Percentiles rank a stretch among this genome's conserved stretches.
phyloP scores from a whole-genome alignment of 2,113 vertebrate genomes.

The Colinus virginianus region DNA sequence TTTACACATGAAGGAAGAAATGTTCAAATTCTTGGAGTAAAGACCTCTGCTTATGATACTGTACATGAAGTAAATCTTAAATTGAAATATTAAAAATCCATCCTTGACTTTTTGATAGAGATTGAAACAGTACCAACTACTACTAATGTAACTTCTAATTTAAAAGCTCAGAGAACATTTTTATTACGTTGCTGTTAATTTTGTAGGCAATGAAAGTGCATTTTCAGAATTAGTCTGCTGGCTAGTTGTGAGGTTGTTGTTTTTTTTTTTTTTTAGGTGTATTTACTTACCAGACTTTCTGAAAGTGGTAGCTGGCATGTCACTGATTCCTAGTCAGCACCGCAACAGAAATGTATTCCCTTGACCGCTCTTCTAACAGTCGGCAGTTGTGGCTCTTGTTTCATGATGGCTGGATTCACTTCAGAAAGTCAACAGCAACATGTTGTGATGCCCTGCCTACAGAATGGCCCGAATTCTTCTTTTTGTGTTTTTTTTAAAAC shows the following conservation, averaged over 20 bases:
- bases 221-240: not conserved
- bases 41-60: not conserved
- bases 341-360: fast-evolving
- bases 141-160: not conserved
- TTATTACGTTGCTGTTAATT: not conserved
- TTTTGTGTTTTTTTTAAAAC: not conserved
- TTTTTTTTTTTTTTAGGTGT: not conserved
- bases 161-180: not conserved
- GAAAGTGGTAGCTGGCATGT: not conserved
- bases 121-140: not conserved
- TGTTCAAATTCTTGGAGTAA: not conserved
- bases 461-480: not conserved
- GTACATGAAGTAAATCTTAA: not conserved
- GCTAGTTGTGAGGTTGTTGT: not conserved
- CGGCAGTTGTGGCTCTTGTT: not conserved
- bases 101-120: not conserved
- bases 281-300: not conserved
- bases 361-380: fast-evolving
- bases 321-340: not conserved
- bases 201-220: not conserved
- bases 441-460: not conserved
- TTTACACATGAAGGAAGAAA: not conserved
- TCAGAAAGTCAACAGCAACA: not conserved
- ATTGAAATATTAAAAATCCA: not conserved
- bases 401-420: not conserved